Conservation (phyloP, 2,113 vertebrate genomes). For the Callipepla squamata region DNA sequence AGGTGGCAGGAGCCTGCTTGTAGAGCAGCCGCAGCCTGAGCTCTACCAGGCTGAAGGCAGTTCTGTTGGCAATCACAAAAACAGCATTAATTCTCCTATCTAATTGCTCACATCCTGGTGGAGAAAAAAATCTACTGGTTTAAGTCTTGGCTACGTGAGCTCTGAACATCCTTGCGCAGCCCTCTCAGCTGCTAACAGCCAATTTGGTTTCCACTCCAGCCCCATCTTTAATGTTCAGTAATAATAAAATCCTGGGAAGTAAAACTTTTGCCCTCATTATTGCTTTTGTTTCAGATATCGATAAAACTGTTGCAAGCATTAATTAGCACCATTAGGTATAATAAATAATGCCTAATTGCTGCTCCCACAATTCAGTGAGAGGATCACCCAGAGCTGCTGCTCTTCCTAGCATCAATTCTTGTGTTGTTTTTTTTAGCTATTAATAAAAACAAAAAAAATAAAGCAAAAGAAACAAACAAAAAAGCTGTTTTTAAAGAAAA, state of each 20-base stretch:
- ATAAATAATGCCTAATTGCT: background rate
- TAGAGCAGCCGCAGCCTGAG: background rate
- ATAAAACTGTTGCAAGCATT: background rate
- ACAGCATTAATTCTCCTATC: background rate
- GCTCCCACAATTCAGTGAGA: background rate
- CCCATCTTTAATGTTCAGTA: background rate
- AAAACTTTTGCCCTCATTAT: background rate
- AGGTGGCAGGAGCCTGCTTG: background rate
- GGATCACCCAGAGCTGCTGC: background rate
- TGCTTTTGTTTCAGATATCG: background rate
- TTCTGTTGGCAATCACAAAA: background rate
- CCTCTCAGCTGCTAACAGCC: fast-evolving
- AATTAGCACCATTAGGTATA: background rate
- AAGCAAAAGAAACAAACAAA: too few relatives aligned
- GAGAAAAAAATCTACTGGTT: background rate
- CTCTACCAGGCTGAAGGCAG: fast-evolving
- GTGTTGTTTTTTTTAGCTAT: background rate
- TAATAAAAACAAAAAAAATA: background rate
- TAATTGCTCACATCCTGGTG: background rate
- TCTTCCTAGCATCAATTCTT: too few relatives aligned
- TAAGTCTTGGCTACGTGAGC: fast-evolving
- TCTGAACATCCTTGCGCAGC: background rate
- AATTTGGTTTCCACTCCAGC: background rate
- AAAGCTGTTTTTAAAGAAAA: background rate
- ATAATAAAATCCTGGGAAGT: background rate